A percentile compares a stretch with the other conserved stretches of the same genome.
These are phyloP conservation scores for Corythornis madagascariensis DNA, from an alignment of 2,113 vertebrate genomes.

Conservation along the genomic window DNA sequence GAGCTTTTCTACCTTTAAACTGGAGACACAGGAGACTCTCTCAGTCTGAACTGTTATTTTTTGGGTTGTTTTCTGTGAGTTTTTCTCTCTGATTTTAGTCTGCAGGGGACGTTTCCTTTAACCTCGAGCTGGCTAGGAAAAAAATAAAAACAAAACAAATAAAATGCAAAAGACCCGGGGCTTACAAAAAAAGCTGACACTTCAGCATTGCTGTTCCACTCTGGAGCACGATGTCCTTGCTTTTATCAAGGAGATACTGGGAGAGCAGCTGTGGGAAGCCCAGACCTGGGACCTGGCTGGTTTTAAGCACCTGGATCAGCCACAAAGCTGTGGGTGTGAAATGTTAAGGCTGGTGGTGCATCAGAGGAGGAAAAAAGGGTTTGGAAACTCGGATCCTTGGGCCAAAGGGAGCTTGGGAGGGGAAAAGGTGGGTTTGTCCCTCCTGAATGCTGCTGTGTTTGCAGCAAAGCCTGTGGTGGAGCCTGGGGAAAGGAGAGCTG, in stretches of 20 bases:
- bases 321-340: rapidly evolving
- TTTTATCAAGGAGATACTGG: rapidly evolving
- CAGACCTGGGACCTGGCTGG: neutral
- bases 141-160: neutral
- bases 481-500: neutral
- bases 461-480: neutral
- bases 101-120: neutral
- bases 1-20: neutral
- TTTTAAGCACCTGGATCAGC: neutral
- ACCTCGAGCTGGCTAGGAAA: neutral
- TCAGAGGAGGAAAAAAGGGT: neutral
- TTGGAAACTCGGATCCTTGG: neutral
- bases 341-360: neutral
- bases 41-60: neutral
- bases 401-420: neutral
- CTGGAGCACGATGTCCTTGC: neutral
- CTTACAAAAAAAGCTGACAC: neutral
- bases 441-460: rapidly evolving
- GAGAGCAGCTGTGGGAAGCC: neutral
- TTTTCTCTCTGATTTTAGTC: neutral
- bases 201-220: neutral
- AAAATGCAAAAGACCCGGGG: too few relatives aligned
- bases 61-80: neutral
- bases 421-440: neutral
- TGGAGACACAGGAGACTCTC: neutral